These are phyloP conservation scores for Chaetogeoica ovagalla DNA, from an alignment of 2,888 invertebrate genomes.

Conservation along the genomic window DNA sequence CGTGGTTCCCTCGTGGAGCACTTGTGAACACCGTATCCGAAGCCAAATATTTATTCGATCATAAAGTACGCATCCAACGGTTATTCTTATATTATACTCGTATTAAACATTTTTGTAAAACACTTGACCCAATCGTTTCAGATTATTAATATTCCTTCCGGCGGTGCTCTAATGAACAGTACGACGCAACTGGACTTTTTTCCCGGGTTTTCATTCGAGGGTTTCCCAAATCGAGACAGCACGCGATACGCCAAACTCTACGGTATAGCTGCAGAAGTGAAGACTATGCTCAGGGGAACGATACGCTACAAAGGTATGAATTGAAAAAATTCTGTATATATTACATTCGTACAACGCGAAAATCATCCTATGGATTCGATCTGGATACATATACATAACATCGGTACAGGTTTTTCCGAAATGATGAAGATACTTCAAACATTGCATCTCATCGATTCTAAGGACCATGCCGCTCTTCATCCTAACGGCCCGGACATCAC, in stretches of 20 bases:
- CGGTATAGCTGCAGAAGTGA: constrained; percentile 79
- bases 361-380: not conserved
- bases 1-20: constrained; percentile 95
- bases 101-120: not conserved
- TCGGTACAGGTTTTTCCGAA: constrained; percentile 75
- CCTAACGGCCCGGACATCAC: constrained; percentile 93
- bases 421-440: constrained; percentile 84
- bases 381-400: not conserved
- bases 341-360: not conserved
- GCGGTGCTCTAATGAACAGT: constrained; percentile 85
- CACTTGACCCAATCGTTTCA: constrained; percentile 57
- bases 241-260: constrained; percentile 85
- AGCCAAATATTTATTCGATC: constrained; percentile 83
- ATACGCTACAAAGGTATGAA: constrained; percentile 76
- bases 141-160: constrained; percentile 85
- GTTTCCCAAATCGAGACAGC: constrained; percentile 96
- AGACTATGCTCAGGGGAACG: constrained; percentile 90
- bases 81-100: not conserved
- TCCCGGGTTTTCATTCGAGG: constrained; percentile 95
- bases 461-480: constrained; percentile 87
- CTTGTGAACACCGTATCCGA: constrained; percentile 85
- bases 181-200: constrained; percentile 82
- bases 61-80: constrained; percentile 65
- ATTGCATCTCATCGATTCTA: constrained; percentile 83
- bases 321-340: not conserved